Base-by-base conservation (phyloP, 1,140 invertebrate genomes). In the Phymorhynchus buccinoides region DNA sequence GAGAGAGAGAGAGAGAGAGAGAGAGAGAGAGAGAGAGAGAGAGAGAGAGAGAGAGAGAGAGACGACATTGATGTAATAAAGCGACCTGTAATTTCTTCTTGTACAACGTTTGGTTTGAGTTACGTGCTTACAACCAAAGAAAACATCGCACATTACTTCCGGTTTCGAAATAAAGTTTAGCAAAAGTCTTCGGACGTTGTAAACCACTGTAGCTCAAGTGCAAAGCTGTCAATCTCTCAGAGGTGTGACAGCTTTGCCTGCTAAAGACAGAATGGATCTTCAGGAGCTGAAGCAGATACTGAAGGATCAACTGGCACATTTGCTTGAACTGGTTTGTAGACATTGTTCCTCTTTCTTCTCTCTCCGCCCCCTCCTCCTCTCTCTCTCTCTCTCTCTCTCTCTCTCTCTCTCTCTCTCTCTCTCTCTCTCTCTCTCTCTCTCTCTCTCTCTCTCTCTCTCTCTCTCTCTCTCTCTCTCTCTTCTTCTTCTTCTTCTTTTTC, bases 291-390 rank as follows among this genome's bases (percentile, higher is more conserved):
- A 68, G 42, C 86, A 84, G 68, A 80, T 89, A 62, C 44, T 85
- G 71, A 88, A 84, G 85, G 86, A 85, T 56, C 87, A 84, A 39
- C 81, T 89, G 18, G 83, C 86, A 22, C 87, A 88, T 79, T 52
- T 87, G n/a, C 84, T 89, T n/a, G 83, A 87, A 32, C 86, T 86
- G 30, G 88, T 89, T 80, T 86, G 86, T 82, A 68, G 41, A 56
- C 39, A 77, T n/a, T n/a, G n/a, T 37, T 4, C 71, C 39, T 14
- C 6, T 71, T 41, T 71, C 3, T 62, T 27, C 27, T 22, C 27
- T 27, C 56, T 3, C 27, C 22, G 35, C 7, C 39, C 9, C 35
- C 12, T 0, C 3, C 1, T 1, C n/a, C 18, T 83, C 37, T 68
- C n/a, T 14, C 27, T 80, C 42, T 66, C 22, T 30, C 27, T 80